phyloP scores from a whole-genome alignment of 2,113 vertebrate genomes.

The Cervus canadensis region DNA sequence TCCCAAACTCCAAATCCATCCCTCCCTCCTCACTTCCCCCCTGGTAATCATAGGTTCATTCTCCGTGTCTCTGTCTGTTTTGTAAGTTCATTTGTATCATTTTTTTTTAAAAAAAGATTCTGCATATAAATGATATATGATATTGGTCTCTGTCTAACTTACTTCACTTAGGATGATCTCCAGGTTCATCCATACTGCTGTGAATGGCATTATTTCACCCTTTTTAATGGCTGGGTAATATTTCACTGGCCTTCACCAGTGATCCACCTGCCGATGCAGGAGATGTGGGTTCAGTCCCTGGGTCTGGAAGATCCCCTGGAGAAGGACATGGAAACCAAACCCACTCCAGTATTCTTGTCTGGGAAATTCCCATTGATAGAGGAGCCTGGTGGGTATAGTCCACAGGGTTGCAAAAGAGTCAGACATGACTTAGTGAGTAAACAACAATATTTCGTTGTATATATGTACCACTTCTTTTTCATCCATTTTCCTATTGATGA shows the following conservation, averaged over 20 bases:
- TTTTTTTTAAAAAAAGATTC: neutral
- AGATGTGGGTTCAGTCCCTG: neutral
- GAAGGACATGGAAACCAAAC: neutral
- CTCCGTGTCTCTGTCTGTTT: neutral
- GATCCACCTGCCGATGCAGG: neutral
- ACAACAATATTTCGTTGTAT: neutral
- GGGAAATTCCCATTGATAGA: neutral
- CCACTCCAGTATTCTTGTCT: neutral
- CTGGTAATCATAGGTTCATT: neutral
- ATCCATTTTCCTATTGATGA: neutral
- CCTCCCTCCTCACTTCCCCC: neutral
- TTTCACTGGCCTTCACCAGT: neutral
- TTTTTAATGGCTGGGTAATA: neutral
- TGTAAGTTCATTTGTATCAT: neutral
- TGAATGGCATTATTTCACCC: neutral
- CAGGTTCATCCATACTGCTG: neutral
- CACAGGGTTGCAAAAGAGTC: neutral
- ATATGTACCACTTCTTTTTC: neutral
- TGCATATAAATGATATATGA: neutral
- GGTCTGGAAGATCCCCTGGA: neutral
- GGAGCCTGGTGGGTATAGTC: neutral
- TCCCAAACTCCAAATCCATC: neutral
- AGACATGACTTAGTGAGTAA: neutral
- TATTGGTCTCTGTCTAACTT: neutral
- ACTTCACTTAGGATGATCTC: neutral